phyloP scores from a whole-genome alignment of 2,888 invertebrate species.

The Hydroisotoma schaefferi region DNA sequence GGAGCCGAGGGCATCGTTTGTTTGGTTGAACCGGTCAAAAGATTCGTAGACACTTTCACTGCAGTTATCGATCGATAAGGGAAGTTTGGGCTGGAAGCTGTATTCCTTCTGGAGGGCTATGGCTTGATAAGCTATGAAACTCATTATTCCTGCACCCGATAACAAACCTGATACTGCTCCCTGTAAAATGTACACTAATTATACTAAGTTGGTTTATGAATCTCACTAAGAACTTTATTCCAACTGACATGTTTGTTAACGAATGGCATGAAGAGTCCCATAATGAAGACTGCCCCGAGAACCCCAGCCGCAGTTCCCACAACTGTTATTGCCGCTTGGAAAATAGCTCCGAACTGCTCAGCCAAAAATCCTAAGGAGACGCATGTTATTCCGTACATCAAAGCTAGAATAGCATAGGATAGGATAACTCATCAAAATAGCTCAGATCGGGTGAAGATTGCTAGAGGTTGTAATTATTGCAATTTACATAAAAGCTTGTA shows the following conservation, averaged over 20 bases:
- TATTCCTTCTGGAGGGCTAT: conserved; percentile 30
- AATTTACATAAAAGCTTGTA: conserved; percentile 31
- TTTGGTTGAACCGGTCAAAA: conserved; percentile 5
- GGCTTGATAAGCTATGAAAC: conserved; percentile 28
- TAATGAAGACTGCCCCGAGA: conserved; percentile 33
- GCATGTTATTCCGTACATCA: conserved; percentile 27
- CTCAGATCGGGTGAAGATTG: neutral
- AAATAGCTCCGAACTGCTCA: conserved; percentile 36
- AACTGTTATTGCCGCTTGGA: conserved; percentile 37
- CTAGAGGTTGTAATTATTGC: too few species aligned
- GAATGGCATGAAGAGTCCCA: conserved; percentile 43
- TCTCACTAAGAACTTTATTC: neutral
- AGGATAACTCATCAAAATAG: neutral
- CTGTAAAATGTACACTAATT: conserved; percentile 16
- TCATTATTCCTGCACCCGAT: conserved; percentile 23
- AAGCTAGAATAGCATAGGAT: conserved; percentile 34
- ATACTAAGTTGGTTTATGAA: neutral
- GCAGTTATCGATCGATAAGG: conserved; percentile 18
- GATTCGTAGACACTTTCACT: conserved; percentile 4
- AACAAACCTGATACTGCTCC: conserved; percentile 37
- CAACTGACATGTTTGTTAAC: conserved; percentile 35
- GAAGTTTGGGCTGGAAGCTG: conserved; percentile 25
- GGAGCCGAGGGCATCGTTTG: neutral
- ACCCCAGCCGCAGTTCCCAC: conserved; percentile 31
- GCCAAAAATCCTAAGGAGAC: conserved; percentile 37